Conservation (phyloP, 2,888 invertebrate genomes). For the Pedicia rivosa region DNA sequence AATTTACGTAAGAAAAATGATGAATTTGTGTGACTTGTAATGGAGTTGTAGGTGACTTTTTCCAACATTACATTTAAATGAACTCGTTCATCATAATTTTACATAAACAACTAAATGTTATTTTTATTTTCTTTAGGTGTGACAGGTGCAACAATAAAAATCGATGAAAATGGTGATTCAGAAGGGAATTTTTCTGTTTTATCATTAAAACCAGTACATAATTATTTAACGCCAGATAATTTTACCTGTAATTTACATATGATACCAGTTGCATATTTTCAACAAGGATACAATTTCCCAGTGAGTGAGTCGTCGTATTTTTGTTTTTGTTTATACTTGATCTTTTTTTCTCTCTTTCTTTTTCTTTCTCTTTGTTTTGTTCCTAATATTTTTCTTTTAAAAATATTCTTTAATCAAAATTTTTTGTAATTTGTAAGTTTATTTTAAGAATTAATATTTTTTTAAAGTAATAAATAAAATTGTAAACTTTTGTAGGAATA, state of each 20-base stretch:
- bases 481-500: conserved; percentile 58
- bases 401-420: conserved; percentile 4
- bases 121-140: conserved; percentile 49
- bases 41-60: too few relatives aligned
- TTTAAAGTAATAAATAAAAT: too few relatives aligned
- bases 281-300: conserved; percentile 56
- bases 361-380: too few relatives aligned
- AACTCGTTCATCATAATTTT: conserved; percentile 3
- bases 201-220: conserved; percentile 56
- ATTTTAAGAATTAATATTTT: too few relatives aligned
- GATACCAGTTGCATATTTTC: conserved; percentile 72
- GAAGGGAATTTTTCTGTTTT: conserved; percentile 95
- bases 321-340: conserved; percentile 9
- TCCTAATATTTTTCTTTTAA: too few relatives aligned
- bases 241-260: conserved; percentile 61
- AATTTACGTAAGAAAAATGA: too few relatives aligned
- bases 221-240: conserved; percentile 31
- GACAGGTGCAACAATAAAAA: conserved; percentile 80
- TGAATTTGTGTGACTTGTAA: too few relatives aligned
- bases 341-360: too few relatives aligned
- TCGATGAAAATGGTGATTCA: conserved; percentile 87
- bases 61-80: too few relatives aligned
- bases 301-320: conserved; percentile 48
- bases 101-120: not conserved
- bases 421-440: too few relatives aligned